A percentile compares a stretch with the other conserved stretches of the same genome.
Conservation (phyloP, 2,113 vertebrate species). For the Grammomys surdaster region DNA sequence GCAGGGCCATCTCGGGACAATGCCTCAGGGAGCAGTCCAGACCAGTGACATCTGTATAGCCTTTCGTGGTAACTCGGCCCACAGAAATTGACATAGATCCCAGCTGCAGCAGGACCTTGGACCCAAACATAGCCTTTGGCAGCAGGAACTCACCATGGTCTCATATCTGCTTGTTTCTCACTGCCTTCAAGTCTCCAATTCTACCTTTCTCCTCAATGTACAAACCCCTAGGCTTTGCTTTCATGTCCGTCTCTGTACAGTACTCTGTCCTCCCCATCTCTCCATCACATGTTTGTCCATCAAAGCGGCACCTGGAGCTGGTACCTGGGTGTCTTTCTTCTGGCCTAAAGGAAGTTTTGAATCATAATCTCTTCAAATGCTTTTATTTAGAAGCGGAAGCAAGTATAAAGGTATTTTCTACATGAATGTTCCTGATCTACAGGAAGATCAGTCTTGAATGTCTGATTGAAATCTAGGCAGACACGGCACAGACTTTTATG, state of each 20-base stretch:
- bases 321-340: not conserved
- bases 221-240: not conserved
- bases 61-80: not conserved
- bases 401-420: not conserved
- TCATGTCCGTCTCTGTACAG: not conserved
- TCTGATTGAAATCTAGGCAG: conserved; percentile 24
- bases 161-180: not conserved
- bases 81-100: not conserved
- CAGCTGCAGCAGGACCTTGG: not conserved
- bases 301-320: not conserved
- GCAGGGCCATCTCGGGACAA: not conserved
- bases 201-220: not conserved
- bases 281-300: not conserved
- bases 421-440: not conserved
- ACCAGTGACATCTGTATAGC: not conserved
- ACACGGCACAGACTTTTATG: conserved; percentile 45
- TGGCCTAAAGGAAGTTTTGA: not conserved
- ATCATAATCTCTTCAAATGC: not conserved
- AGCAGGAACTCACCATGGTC: not conserved
- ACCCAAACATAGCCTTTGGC: not conserved
- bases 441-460: not conserved
- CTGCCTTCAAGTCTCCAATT: not conserved
- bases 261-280: not conserved
- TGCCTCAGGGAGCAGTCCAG: not conserved
- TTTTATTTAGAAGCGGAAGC: not conserved